These are phyloP conservation scores for Choloepus didactylus DNA, from an alignment of 2,797 vertebrate species.

Conservation along the genomic window DNA sequence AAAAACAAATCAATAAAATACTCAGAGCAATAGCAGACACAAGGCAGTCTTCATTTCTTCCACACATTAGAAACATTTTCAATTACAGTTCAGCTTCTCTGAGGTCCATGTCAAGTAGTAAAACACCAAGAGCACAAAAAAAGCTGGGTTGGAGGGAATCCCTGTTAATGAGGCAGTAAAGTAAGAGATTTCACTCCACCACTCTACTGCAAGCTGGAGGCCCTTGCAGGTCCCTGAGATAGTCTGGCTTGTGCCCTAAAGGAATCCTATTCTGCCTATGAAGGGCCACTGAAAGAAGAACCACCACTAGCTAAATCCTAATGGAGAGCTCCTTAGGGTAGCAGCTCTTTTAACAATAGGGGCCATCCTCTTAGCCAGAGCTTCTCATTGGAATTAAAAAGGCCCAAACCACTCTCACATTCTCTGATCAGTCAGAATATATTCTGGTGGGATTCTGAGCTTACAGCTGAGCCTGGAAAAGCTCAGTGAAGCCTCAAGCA, in stretches of 20 bases:
- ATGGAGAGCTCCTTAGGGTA: neutral
- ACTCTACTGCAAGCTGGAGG: neutral
- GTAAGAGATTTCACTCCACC: conserved; percentile 23
- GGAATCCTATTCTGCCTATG: conserved; percentile 2
- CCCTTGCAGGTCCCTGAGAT: conserved; percentile 29
- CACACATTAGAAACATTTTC: conserved; percentile 62
- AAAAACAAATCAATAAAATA: conserved; percentile 55
- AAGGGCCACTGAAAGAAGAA: conserved; percentile 9
- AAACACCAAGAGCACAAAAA: conserved; percentile 54
- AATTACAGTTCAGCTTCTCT: conserved; percentile 66
- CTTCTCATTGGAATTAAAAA: conserved; percentile 45
- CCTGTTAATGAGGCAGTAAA: conserved; percentile 27
- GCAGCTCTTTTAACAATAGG: conserved; percentile 39
- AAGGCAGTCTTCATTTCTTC: conserved; percentile 69
- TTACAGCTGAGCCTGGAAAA: conserved; percentile 9
- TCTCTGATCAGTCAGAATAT: conserved; percentile 19
- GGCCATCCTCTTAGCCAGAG: conserved; percentile 55
- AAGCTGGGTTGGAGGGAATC: conserved; percentile 34
- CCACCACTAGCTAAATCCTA: conserved; percentile 38
- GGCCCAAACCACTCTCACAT: neutral
- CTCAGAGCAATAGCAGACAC: conserved; percentile 57
- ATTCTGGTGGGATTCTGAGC: conserved; percentile 10
- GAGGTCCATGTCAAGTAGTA: conserved; percentile 55
- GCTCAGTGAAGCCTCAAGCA: conserved; percentile 16
- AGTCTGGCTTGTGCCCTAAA: conserved; percentile 39